Percentiles rank a stretch among this genome's conserved stretches.
Evolutionary conservation across 2,888 invertebrate genomes (phyloP).

Genomic region (Lepidonotus clava): DNA sequence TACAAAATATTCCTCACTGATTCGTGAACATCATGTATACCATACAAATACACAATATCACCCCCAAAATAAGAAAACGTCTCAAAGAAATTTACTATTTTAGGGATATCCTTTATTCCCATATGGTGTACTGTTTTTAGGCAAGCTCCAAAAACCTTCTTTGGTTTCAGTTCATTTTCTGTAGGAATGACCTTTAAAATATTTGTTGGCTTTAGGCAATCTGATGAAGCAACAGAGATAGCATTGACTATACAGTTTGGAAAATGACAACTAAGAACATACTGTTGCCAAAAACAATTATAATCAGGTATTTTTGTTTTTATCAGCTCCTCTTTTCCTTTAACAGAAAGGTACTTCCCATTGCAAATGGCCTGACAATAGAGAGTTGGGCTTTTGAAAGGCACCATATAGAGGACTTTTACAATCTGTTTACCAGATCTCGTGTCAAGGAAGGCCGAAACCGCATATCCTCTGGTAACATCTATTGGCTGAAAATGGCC

Average conservation of each 20-base stretch:
- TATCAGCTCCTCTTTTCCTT: not conserved
- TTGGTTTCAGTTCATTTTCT: not conserved
- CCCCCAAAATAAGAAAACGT: not conserved
- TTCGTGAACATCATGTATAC: not conserved
- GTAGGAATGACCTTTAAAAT: not conserved
- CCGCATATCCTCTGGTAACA: not conserved
- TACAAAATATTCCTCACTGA: not conserved
- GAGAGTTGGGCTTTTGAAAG: not conserved
- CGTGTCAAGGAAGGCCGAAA: not conserved
- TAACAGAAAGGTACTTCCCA: not conserved
- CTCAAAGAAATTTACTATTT: not conserved
- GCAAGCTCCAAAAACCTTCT: not conserved
- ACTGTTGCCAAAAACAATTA: conserved; percentile 1
- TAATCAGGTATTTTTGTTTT: not conserved
- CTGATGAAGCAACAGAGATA: not conserved
- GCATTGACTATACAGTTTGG: not conserved
- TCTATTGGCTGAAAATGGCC: conserved; percentile 9
- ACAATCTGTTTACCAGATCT: not conserved
- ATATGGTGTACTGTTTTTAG: not conserved
- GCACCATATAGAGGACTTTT: not conserved
- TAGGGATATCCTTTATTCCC: not conserved
- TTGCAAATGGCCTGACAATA: conserved; percentile 6
- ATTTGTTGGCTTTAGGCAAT: not conserved
- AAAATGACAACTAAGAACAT: not conserved
- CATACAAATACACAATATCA: not conserved